phyloP scores from a whole-genome alignment of 2,888 invertebrate species.

The Notodonta ziczac region DNA sequence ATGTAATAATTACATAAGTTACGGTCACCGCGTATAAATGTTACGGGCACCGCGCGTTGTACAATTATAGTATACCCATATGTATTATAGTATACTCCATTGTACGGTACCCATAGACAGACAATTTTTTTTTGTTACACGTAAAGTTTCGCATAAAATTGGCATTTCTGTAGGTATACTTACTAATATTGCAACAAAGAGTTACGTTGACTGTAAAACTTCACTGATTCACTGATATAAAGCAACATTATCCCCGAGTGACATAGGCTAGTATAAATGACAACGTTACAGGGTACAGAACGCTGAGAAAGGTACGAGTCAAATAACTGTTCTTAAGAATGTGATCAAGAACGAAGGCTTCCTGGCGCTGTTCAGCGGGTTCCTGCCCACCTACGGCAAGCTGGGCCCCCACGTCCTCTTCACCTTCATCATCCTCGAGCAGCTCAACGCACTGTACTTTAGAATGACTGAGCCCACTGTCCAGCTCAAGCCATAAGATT shows the following conservation, averaged over 20 bases:
- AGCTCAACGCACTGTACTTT: conserved; percentile 1
- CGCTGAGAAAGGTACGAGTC: neutral
- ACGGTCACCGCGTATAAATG: too few species aligned
- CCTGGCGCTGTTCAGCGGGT: conserved; percentile 1
- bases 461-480: neutral
- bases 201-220: too few species aligned
- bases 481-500: neutral
- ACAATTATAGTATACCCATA: too few species aligned
- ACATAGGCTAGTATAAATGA: too few species aligned
- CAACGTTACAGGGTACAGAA: neutral
- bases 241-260: too few species aligned
- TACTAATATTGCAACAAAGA: neutral
- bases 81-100: neutral
- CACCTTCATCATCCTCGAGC: conserved; percentile 2
- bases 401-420: neutral
- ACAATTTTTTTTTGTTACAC: too few species aligned
- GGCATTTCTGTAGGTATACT: neutral
- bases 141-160: neutral
- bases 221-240: too few species aligned
- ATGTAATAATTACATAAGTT: too few species aligned
- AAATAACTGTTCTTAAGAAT: neutral
- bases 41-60: too few species aligned
- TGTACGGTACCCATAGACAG: neutral
- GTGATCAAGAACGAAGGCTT: conserved; percentile 3
- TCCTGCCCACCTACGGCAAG: conserved; percentile 3